phyloP scores from a whole-genome alignment of 2,797 vertebrate species.

The Syndactyla subalaris region DNA sequence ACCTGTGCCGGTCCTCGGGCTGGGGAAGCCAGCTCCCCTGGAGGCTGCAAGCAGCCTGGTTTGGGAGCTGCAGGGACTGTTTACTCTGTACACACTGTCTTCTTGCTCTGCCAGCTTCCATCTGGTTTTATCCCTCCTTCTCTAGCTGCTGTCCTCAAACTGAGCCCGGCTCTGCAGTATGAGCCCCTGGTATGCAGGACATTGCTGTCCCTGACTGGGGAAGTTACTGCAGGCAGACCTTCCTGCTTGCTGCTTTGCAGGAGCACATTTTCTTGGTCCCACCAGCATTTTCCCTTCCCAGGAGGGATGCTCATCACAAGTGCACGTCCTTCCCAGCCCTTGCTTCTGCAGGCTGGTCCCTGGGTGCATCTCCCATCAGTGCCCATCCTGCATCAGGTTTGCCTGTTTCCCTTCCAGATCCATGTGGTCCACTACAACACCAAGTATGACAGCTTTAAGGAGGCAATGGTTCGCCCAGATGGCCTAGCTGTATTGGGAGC shows the following conservation, averaged over 20 bases:
- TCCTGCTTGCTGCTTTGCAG: not conserved
- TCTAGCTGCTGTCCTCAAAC: not conserved
- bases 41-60: not conserved
- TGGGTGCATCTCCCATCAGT: not conserved
- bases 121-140: slow-evolving; percentile 1
- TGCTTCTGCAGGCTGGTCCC: not conserved
- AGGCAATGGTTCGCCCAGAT: slow-evolving; percentile 74
- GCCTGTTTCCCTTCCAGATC: slow-evolving; percentile 72
- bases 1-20: fast-evolving
- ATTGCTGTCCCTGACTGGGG: not conserved
- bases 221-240: not conserved
- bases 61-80: not conserved
- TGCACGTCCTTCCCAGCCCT: not conserved
- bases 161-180: not conserved
- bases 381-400: fast-evolving
- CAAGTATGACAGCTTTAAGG: slow-evolving; percentile 67
- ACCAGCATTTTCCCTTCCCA: not conserved
- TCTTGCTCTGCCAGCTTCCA: not conserved
- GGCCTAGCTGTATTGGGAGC: slow-evolving; percentile 85
- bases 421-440: slow-evolving; percentile 86
- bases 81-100: slow-evolving; percentile 35
- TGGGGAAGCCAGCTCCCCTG: not conserved
- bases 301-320: fast-evolving
- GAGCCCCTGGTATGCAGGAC: not conserved
- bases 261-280: not conserved